Evolutionary conservation across 1,140 invertebrate species (phyloP).

Genomic region (Meloidogyne floridensis): DNA sequence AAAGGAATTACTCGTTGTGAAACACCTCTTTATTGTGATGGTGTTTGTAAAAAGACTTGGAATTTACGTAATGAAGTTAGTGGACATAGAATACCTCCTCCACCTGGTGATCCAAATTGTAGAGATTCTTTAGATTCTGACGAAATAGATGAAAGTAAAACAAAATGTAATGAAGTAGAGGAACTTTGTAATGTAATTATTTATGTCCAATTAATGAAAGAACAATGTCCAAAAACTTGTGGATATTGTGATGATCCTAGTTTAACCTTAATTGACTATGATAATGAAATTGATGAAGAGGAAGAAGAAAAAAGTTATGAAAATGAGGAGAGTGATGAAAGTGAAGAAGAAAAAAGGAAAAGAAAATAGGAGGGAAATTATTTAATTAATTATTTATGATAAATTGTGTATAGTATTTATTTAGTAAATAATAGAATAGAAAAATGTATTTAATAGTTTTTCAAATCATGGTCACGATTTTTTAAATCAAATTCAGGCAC

Average conservation of each 20-base stretch:
- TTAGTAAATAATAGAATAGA: no score
- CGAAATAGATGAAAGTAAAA: constrained; percentile 9
- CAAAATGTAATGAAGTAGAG: constrained; percentile 19
- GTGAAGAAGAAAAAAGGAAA: neutral
- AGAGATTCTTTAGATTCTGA: constrained; percentile 24
- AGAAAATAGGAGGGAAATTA: neutral
- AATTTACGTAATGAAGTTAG: constrained; percentile 13
- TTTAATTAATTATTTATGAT: no score
- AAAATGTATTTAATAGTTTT: no score
- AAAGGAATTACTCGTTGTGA: constrained; percentile 2
- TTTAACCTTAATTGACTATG: neutral
- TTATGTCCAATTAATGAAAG: constrained; percentile 30
- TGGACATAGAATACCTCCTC: constrained; percentile 23
- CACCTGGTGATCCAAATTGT: constrained; percentile 20
- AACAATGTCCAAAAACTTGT: constrained; percentile 33
- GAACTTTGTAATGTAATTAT: constrained; percentile 6
- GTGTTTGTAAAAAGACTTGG: constrained; percentile 9
- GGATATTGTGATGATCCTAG: constrained; percentile 11
- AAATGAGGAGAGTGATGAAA: neutral
- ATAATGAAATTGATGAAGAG: neutral
- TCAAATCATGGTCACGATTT: no score
- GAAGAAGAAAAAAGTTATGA: neutral
- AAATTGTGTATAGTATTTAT: no score
- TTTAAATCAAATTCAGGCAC: no score
- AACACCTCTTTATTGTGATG: neutral